Evolutionary conservation across 2,113 vertebrate genomes (phyloP), one percentile per base, ranked within the genome.

Genomic region (Pitta sordida): DNA sequence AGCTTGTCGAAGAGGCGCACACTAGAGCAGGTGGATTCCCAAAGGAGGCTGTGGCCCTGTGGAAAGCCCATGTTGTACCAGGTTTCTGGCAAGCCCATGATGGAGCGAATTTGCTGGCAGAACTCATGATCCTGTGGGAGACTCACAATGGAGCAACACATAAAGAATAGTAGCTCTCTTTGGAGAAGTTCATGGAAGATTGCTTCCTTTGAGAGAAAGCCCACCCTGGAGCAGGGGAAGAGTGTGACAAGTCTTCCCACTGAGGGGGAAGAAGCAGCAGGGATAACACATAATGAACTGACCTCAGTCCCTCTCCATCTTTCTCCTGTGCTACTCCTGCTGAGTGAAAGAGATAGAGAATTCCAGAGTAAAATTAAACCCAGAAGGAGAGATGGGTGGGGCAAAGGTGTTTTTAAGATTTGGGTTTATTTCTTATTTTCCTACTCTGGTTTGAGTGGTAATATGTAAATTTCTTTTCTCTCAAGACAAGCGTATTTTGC

Each of bases 131-230:
- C 3, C 30, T 3, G 1, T 13, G 13, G 20, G 32, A 27, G 6
- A 7, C 18, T 11, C 34, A 18, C 1, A 7, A 11, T 37, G 27
- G 36, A 49, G 5, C 73, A 51, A 16, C 22, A 26, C 60, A 21
- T 46, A 37, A 24, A 74, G 59, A 62, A 41, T 14, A 39, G n/a
- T 1, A 29, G 27, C 9, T 43, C 17, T 21, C 13, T 13, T 7
- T 18, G 46, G 64, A 77, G 16, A 34, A 82, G 18, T 15, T 73
- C 11, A 20, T 34, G 32, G 23, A 49, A 12, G 5, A 29, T 21
- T 67, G 16, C 34, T n/a, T 53, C 37, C 13, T n/a, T 30, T 0
- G 2, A 48, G 3, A 62, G 7, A 7, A 15, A 71, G 5, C 0
- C 16, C 51, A 24, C 2, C 2, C 39, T 16, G 14, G 18, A 74